These are phyloP conservation scores for Miltochrista miniata DNA, from an alignment of 2,888 invertebrate genomes.

Conservation along the genomic window DNA sequence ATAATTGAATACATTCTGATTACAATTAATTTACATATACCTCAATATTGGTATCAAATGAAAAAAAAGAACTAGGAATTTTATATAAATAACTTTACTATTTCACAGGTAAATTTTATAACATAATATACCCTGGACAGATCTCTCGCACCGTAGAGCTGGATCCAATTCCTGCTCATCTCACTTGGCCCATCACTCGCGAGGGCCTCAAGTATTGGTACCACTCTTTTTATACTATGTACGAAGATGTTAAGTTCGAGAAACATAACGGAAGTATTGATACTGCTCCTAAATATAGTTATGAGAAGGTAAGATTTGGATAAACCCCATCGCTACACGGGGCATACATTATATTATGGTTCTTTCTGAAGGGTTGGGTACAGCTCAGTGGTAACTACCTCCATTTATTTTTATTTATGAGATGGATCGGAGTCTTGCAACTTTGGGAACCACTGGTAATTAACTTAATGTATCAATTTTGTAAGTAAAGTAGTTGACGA, in stretches of 20 bases:
- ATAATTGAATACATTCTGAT: too few relatives aligned
- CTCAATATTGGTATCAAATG: too few relatives aligned
- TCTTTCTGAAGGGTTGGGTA: too few relatives aligned
- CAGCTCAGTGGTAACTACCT: neutral
- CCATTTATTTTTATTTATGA: neutral
- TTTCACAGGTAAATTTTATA: slow-evolving; percentile 60
- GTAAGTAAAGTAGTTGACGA: too few relatives aligned
- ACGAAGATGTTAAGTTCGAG: slow-evolving; percentile 46
- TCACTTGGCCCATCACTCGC: slow-evolving; percentile 34
- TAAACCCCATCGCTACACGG: too few relatives aligned
- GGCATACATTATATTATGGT: too few relatives aligned
- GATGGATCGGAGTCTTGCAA: too few relatives aligned
- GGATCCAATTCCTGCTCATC: slow-evolving; percentile 62
- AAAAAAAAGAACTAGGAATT: too few relatives aligned
- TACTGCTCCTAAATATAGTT: slow-evolving; percentile 60
- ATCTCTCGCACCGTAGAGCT: slow-evolving; percentile 69
- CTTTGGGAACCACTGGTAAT: too few relatives aligned
- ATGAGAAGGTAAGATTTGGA: slow-evolving; percentile 54
- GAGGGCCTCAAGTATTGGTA: slow-evolving; percentile 57
- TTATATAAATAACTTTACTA: neutral
- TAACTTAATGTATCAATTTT: too few relatives aligned
- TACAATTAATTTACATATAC: too few relatives aligned
- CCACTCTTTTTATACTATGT: slow-evolving; percentile 61
- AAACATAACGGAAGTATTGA: slow-evolving; percentile 49
- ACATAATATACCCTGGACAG: slow-evolving; percentile 78